Conservation (phyloP, 2,113 vertebrate genomes). For the Macrotis lagotis region DNA sequence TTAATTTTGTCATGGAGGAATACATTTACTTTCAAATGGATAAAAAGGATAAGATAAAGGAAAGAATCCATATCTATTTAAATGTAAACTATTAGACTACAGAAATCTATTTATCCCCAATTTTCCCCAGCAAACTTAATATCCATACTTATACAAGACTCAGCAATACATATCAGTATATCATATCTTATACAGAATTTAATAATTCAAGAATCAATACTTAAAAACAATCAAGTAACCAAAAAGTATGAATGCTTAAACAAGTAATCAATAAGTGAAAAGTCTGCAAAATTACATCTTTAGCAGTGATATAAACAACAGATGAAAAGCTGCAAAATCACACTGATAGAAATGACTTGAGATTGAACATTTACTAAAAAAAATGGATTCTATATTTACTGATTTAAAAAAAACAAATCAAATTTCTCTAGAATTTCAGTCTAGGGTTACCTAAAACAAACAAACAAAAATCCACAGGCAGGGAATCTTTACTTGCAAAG, state of each 20-base stretch:
- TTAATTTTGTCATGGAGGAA: neutral
- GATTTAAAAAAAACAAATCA: too few species aligned
- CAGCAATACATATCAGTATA: neutral
- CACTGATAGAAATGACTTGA: neutral
- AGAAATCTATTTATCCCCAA: neutral
- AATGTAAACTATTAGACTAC: neutral
- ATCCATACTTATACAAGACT: neutral
- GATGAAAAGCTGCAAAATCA: neutral
- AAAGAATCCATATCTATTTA: neutral
- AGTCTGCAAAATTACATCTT: neutral
- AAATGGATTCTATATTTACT: too few species aligned
- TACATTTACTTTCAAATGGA: neutral
- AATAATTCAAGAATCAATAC: too few species aligned
- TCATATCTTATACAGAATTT: neutral
- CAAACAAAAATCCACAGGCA: neutral
- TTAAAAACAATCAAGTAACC: too few species aligned
- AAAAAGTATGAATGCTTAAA: neutral
- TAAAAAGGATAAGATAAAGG: neutral
- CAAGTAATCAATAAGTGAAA: neutral
- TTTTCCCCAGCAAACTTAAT: neutral
- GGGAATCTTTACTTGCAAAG: neutral
- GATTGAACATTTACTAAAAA: neutral
- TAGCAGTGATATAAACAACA: neutral
- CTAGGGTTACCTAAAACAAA: neutral
- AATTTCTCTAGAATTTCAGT: neutral